These are phyloP conservation scores for Betta splendens DNA, from an alignment of 2,797 vertebrate genomes.

Conservation along the genomic window DNA sequence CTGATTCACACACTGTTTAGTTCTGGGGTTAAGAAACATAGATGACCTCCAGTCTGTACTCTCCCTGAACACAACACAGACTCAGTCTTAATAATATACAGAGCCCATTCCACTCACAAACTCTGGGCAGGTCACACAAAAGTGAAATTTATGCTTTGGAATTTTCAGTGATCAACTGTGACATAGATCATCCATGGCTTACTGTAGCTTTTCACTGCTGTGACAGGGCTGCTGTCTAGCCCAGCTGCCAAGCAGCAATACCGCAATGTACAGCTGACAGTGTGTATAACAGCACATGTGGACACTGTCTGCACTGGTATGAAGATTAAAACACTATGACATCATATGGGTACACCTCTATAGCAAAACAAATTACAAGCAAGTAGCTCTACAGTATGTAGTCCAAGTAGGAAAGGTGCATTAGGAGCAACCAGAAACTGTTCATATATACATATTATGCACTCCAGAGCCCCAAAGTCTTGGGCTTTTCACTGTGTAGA, in stretches of 20 bases:
- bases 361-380: slow-evolving; percentile 5
- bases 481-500: not conserved
- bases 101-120: too few relatives aligned
- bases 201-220: not conserved
- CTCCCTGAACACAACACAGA: too few relatives aligned
- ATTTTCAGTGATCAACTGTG: too few relatives aligned
- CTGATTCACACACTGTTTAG: too few relatives aligned
- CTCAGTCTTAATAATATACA: too few relatives aligned
- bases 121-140: too few relatives aligned
- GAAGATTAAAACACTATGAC: not conserved
- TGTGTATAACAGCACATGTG: not conserved
- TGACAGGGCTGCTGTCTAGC: not conserved
- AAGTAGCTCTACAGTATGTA: not conserved
- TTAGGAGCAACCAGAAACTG: too few relatives aligned
- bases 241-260: not conserved
- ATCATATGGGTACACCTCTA: not conserved
- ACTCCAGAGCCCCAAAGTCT: slow-evolving; percentile 4
- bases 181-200: too few relatives aligned
- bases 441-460: not conserved
- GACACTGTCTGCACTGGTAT: not conserved
- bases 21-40: too few relatives aligned
- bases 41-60: too few relatives aligned
- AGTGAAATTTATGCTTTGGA: too few relatives aligned
- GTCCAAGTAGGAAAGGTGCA: not conserved
- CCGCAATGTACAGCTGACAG: not conserved